Evolutionary conservation across 2,888 invertebrate genomes (phyloP), one percentile per base, ranked within the genome.

Genomic region (Eupithecia abbreviata): DNA sequence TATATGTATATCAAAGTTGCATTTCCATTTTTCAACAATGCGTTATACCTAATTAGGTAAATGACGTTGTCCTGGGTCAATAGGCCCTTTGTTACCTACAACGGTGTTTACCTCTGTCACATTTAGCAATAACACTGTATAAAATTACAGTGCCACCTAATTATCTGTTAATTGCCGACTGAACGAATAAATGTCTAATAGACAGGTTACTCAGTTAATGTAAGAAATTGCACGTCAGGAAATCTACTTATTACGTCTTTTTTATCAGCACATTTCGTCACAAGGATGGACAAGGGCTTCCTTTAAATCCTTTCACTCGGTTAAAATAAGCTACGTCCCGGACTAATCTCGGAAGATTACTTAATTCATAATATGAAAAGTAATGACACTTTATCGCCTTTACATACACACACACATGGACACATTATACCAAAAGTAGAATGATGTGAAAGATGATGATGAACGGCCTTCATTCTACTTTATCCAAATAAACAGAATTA

Each of bases 11-110:
- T 30, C 58, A 58, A 58, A 18, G 58, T 58, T 18, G 18, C 9
- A 58, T 18, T 9, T 58, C n/a, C 58, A 18, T 58, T 58, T 18
- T 30, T 62, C 62, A 62, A 66, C 41, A 66, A 66, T 42, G 66
- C 66, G 7, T 66, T 42, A 66, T 15, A 66, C 30, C 12, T 62
- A 62, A 62, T 62, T 42, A 66, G 42, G 66, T 7, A 75, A 72
- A 72, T 68, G 72, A 55, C 69, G 49, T 30, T 69, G 47, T 65
- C 68, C 69, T 69, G 72, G 69, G 72, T 76, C 69, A 76, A 42
- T 72, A 69, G 15, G 51, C 30, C 41, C 45, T 75, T 71, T 71
- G 71, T 75, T 65, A 68, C 68, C 43, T 71, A 51, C 62, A 62
- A 4, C 62, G 30, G 42, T 47, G 49, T 65, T 49, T 71, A 65